A percentile compares a stretch with the other conserved stretches of the same genome.
Evolutionary conservation across 2,888 invertebrate species (phyloP).

Genomic region (Erynnis tages): DNA sequence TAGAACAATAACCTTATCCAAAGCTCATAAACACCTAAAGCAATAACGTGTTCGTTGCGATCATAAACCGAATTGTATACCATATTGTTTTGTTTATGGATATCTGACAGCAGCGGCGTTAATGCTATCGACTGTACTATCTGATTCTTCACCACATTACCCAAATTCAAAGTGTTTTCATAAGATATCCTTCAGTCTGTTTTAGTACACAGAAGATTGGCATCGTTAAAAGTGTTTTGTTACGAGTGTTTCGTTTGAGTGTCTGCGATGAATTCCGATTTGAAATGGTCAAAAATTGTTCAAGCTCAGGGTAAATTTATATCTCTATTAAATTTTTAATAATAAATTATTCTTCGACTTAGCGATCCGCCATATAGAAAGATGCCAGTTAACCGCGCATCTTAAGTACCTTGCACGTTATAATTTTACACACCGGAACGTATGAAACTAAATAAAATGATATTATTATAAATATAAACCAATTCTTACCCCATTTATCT

Average conservation of each 20-base stretch:
- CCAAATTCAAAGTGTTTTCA: neutral
- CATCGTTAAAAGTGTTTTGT: no score
- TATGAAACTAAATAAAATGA: no score
- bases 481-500: no score
- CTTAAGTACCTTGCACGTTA: no score
- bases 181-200: neutral
- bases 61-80: conserved; percentile 15
- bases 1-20: neutral
- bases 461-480: no score
- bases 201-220: neutral
- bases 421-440: no score
- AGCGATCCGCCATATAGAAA: no score
- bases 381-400: no score
- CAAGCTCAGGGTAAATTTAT: neutral
- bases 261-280: neutral
- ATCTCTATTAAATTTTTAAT: no score
- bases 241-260: neutral
- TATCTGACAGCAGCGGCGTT: neutral
- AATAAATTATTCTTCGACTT: no score
- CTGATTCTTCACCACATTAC: conserved; percentile 3
- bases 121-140: neutral
- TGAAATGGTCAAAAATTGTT: neutral
- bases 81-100: conserved; percentile 17
- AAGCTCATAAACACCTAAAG: conserved; percentile 23
- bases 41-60: conserved; percentile 13